Conservation (phyloP, 1,140 invertebrate genomes). For the Diorhabda carinulata region DNA sequence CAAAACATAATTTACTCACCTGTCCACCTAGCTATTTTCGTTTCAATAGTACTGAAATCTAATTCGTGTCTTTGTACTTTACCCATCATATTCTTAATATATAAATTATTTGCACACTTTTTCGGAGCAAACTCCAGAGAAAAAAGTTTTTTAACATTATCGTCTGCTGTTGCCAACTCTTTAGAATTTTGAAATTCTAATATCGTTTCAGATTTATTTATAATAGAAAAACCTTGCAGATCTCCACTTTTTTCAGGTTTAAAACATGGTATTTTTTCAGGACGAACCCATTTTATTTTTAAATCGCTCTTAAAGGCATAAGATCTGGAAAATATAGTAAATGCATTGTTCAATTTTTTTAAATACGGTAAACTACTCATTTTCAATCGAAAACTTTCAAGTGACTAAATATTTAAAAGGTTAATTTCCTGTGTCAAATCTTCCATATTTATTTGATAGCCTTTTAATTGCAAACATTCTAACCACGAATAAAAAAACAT, state of each 20-base stretch:
- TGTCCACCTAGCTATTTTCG: slow-evolving; percentile 51
- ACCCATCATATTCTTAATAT: slow-evolving; percentile 48
- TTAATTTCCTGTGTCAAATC: no score
- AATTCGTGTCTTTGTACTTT: slow-evolving; percentile 55
- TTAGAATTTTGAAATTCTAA: slow-evolving; percentile 46
- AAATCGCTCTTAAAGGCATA: slow-evolving; percentile 56
- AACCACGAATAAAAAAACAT: no score
- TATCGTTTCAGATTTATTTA: slow-evolving; percentile 46
- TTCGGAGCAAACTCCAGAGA: slow-evolving; percentile 53
- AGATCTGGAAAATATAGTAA: slow-evolving; percentile 20
- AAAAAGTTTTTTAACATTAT: slow-evolving; percentile 57
- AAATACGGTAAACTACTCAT: neutral
- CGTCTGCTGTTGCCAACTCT: slow-evolving; percentile 55
- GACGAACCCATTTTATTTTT: slow-evolving; percentile 62
- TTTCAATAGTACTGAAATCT: slow-evolving; percentile 56
- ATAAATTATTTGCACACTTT: slow-evolving; percentile 42
- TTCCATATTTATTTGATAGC: no score
- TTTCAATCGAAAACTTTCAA: neutral
- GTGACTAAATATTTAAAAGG: no score
- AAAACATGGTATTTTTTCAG: slow-evolving; percentile 53
- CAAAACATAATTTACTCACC: slow-evolving; percentile 15
- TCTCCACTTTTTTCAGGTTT: slow-evolving; percentile 59
- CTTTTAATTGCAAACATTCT: no score
- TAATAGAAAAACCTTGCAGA: slow-evolving; percentile 45
- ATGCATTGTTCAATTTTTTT: neutral